Evolutionary conservation across 2,888 invertebrate genomes (phyloP), one percentile per base, ranked within the genome.

Genomic region (Amiota mariae): DNA sequence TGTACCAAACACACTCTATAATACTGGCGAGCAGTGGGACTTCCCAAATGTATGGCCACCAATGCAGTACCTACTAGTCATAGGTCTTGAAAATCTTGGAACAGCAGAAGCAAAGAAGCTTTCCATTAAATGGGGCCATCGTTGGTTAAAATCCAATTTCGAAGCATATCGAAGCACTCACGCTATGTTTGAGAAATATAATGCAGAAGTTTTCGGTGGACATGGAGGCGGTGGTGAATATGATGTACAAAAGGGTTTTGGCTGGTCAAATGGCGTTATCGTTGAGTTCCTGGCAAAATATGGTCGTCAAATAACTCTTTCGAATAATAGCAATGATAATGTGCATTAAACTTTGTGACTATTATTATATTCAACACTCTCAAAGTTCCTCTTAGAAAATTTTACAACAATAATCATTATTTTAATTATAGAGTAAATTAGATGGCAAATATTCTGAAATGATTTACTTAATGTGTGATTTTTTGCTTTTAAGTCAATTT

Each of bases 11-110:
- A 95, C 96, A 0, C 90, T 95, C 77, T 92, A 93, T 81, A 93
- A 94, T 13, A 94, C 95, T 0, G 95, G 95, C 4, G 95, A 97
- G 88, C 95, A 97, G 89, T 96, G 97, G 97, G 97, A 97, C 90
- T 95, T 93, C 82, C 96, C 98, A 0, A 98, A 98, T 90, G 97
- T 96, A 0, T 98, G 98, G 98, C 95, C 98, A 0, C 98, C 98
- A 0, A 91, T 97, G 49, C 97, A 97, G 89, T 89, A 97, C 87
- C 93, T 97, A 47, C 91, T 97, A 80, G 93, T 97, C 12, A 92
- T 93, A 83, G 96, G 95, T 0, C 91, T 97, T 71, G 92, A 94
- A 18, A 92, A 93, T 83, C 93, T 96, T 0, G 93, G 92, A 0
- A 92, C 93, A 48, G 90, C 91, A 0, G 92, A 92, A 70, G 95